Percentiles rank a stretch among this genome's conserved stretches.
These are phyloP conservation scores for Oophaga pumilio DNA, from an alignment of 2,113 vertebrate genomes.

Conservation along the genomic window DNA sequence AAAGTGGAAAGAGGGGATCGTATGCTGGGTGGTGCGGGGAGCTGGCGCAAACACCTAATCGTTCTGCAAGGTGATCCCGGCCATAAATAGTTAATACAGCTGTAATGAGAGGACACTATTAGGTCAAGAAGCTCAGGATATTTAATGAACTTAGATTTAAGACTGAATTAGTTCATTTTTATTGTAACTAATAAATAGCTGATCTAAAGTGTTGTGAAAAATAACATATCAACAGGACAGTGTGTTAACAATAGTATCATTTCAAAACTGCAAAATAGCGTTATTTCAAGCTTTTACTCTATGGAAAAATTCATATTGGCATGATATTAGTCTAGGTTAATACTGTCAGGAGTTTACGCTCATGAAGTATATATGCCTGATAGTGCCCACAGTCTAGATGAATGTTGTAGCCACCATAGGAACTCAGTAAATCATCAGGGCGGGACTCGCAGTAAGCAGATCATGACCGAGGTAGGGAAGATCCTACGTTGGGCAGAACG, in stretches of 20 bases:
- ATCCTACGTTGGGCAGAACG: too few species aligned
- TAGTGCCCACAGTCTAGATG: too few species aligned
- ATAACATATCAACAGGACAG: not conserved
- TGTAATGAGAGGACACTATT: constrained; percentile 50
- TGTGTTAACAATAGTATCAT: not conserved
- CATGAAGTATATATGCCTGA: too few species aligned
- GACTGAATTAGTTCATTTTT: not conserved
- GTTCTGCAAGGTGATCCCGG: constrained; percentile 50
- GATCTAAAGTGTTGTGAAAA: too few species aligned
- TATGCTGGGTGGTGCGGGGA: constrained; percentile 35
- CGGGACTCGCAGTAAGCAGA: too few species aligned
- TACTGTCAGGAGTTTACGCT: too few species aligned
- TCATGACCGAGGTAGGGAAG: too few species aligned
- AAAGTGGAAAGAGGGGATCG: constrained; percentile 53
- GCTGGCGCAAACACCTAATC: constrained; percentile 36
- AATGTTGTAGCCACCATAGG: too few species aligned
- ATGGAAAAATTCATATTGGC: too few species aligned
- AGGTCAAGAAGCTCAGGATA: constrained; percentile 33
- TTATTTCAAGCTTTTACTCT: too few species aligned
- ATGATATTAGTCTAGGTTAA: too few species aligned
- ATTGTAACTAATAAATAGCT: not conserved
- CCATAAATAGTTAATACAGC: constrained; percentile 49
- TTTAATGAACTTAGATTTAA: not conserved
- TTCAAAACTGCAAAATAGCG: not conserved
- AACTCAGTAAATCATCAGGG: too few species aligned